Evolutionary conservation across 2,113 vertebrate species (phyloP).

Genomic region (Alethe castanea): DNA sequence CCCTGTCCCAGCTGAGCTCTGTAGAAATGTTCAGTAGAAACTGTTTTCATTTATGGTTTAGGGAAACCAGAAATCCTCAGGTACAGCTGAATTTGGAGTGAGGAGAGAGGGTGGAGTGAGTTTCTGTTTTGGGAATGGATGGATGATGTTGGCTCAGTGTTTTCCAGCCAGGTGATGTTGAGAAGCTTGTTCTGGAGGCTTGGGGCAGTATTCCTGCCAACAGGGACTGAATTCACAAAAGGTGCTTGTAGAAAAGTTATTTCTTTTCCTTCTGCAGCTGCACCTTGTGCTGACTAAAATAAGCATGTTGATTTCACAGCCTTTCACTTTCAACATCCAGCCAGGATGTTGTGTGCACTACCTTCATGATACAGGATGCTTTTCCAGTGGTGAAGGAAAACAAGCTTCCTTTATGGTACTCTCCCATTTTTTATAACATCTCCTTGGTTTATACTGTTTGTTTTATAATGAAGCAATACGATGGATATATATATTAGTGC

Average conservation of each 20-base stretch:
- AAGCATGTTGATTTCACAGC: background rate
- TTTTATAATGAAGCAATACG: background rate
- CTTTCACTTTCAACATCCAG: background rate
- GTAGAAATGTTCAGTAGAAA: background rate
- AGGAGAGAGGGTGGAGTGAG: background rate
- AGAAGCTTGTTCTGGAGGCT: background rate
- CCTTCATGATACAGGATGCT: background rate
- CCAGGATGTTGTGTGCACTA: background rate
- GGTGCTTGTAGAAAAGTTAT: background rate
- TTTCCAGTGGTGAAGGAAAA: conserved; percentile 6
- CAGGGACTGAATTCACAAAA: background rate
- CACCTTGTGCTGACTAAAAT: background rate
- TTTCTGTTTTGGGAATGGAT: background rate
- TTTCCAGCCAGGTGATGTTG: background rate
- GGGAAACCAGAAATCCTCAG: background rate
- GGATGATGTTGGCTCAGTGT: background rate
- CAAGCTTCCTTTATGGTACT: conserved; percentile 1
- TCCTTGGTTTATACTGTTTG: conserved; percentile 37
- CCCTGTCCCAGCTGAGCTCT: background rate
- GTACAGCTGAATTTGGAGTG: background rate
- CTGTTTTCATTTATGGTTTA: background rate
- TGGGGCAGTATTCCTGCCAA: background rate
- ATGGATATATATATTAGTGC: conserved; percentile 1
- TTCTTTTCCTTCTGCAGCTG: background rate
- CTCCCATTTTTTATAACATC: conserved; percentile 14